Evolutionary conservation across 2,113 vertebrate species (phyloP), one percentile per base, ranked within the genome.

Genomic region (Prolemur simus): DNA sequence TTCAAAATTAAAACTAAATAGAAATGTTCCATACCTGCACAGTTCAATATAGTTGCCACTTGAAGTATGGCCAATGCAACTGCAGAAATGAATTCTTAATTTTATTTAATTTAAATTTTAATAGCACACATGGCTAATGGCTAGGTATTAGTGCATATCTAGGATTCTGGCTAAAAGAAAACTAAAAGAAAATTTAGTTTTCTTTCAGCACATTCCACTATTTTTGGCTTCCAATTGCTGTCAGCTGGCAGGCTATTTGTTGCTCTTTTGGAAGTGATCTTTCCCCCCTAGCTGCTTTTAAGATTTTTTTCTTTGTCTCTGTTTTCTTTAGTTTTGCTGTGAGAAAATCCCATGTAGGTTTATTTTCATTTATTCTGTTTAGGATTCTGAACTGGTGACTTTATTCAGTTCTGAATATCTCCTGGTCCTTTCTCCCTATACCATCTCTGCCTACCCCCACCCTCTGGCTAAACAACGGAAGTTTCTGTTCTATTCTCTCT

Each of bases 11-110:
- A 34, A 20, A 32, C 45, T 47, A 37, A 4, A 12, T 0, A 10
- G 74, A 58, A 20, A 8, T 1, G 60, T 29, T 42, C 23, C 14
- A 0, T 1, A 5, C 10, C 8, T 4, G 7, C 0, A 0, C 5
- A 13, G 8, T 3, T 23, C 2, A 25, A 27, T 2, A 23, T 3
- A 20, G 58, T 3, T 13, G 58, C 52, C 42, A 29, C 49, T 17
- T 45, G 10, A 7, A 2, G 39, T 29, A 18, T 11, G 11, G 54
- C 54, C 6, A 3, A 10, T 56, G 17, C 29, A 52, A 5, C 32
- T 34, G 6, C 56, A 63, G 83, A 42, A n/a, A 37, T 21, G 2
- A 39, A 17, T 13, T 56, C 1, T 80, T 29, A 13, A 56, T 37
- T n/a, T 52, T 52, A 77, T 49, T 5, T n/a, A 56, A 73, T 11